These are phyloP conservation scores for Balanococcus diminutus DNA, from an alignment of 2,888 invertebrate species.

Conservation along the genomic window DNA sequence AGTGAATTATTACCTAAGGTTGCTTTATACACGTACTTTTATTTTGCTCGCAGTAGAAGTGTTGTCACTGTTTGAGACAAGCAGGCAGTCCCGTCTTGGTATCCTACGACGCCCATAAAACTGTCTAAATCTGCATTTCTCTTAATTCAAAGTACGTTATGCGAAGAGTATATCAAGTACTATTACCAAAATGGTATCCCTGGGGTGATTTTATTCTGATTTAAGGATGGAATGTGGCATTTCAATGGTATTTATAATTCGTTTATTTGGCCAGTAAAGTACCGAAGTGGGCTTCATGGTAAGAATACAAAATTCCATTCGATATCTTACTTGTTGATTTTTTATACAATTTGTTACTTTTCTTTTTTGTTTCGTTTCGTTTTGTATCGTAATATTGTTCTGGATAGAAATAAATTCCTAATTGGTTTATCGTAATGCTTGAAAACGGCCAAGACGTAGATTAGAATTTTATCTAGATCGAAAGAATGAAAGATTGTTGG, in stretches of 20 bases:
- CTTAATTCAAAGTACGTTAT: neutral
- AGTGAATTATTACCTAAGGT: neutral
- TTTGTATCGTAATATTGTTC: too few species aligned
- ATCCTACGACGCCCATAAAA: conserved; percentile 13
- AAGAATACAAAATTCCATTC: neutral
- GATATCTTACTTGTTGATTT: neutral
- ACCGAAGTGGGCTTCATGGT: neutral
- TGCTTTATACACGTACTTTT: neutral
- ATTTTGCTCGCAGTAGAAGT: neutral
- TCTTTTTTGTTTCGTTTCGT: too few species aligned
- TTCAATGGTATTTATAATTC: neutral
- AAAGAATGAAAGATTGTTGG: neutral
- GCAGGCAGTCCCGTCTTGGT: neutral
- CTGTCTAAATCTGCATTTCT: conserved; percentile 20
- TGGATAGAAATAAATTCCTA: too few species aligned
- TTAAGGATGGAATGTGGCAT: neutral
- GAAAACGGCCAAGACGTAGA: neutral
- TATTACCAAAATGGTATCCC: neutral
- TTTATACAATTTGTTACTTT: neutral
- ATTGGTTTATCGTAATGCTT: too few species aligned
- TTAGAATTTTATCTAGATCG: too few species aligned
- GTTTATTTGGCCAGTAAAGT: neutral
- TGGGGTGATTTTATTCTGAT: conserved; percentile 4
- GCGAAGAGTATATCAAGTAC: neutral
- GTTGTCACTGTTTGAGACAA: neutral